Base-by-base conservation (phyloP, 2,888 invertebrate genomes). In the Parochlus steinenii region DNA sequence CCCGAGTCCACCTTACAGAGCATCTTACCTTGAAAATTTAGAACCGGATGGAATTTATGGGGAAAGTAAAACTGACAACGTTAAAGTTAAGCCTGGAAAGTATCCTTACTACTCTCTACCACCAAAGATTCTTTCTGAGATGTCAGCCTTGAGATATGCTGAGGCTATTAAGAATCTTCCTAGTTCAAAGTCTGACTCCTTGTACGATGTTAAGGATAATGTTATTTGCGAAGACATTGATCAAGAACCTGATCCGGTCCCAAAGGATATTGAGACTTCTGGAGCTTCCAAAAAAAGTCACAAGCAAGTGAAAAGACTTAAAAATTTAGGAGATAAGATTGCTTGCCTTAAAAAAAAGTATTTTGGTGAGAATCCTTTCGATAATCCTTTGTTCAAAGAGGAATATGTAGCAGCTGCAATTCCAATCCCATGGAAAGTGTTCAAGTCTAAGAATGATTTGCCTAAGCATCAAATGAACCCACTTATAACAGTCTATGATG, bases 261-360 rank as follows among this genome's bases (percentile, higher is more conserved):
- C 71, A 6, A 62, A 66, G 30, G 47, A 50, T 36, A 48, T 56
- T 10, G 50, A 52, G 46, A 47, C 61, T 45, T 34, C n/a, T 17
- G 34, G 38, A 25, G 33, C 10, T 22, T 29, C 32, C 22, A 37
- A 35, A 19, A 35, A 46, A 3, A 44, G 43, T 1, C 46, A 47
- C 6, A 47, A 45, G 14, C 41, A 51, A 31, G 37, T 51, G 6
- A 59, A 58, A 1, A 62, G 75, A 37, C 54, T 81, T 1, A 56
- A 56, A 40, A 70, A 71, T 3, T 55, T 82, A 15, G 80, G 79
- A 1, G 71, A 75, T 42, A 74, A 76, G 58, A 71, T 82, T 14
- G 72, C 75, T 42, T 82, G 82, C 47, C 68, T 75, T 18, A 78
- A 76, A 53, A 61, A 62, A 1, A 77, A 77, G 57, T 79, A 74